A percentile compares a stretch with the other conserved stretches of the same genome.
Evolutionary conservation across 2,113 vertebrate species (phyloP).

Genomic region (Kryptolebias marmoratus): DNA sequence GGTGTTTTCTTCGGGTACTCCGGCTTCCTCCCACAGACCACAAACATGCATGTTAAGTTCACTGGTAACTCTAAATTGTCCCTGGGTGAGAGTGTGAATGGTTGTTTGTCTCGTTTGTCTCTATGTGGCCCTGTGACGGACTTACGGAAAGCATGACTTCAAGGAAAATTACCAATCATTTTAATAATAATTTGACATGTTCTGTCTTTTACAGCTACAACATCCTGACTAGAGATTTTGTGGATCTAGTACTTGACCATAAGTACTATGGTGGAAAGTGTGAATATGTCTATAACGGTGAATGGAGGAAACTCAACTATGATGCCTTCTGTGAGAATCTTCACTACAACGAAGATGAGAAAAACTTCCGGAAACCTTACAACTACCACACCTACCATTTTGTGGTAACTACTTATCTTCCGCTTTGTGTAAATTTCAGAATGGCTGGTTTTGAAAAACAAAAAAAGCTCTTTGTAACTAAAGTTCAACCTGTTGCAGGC

Average conservation of each 20-base stretch:
- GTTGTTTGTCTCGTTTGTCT: no score
- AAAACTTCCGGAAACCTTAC: conserved; percentile 91
- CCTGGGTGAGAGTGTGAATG: no score
- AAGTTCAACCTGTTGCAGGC: conserved; percentile 77
- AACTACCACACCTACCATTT: conserved; percentile 90
- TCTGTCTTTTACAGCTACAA: conserved; percentile 81
- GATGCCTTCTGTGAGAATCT: conserved; percentile 87
- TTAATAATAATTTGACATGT: not conserved
- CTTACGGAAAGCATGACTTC: no score
- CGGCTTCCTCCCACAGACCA: no score
- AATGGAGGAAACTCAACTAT: conserved; percentile 89
- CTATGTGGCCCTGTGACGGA: no score
- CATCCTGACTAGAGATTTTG: conserved; percentile 79
- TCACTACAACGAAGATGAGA: conserved; percentile 87
- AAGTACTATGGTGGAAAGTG: conserved; percentile 87
- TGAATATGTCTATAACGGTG: conserved; percentile 91
- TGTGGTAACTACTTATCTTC: conserved; percentile 74
- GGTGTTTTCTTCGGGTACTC: no score
- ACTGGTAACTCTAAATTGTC: no score
- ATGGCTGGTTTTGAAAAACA: not conserved
- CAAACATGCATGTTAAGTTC: no score
- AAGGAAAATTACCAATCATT: not conserved
- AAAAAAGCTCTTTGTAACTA: not conserved
- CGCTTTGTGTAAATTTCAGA: not conserved
- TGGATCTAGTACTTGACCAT: conserved; percentile 80